Percentiles rank a stretch among this genome's conserved stretches.
Evolutionary conservation across 2,797 vertebrate genomes (phyloP).

Genomic region (Pantherophis vulpinus): DNA sequence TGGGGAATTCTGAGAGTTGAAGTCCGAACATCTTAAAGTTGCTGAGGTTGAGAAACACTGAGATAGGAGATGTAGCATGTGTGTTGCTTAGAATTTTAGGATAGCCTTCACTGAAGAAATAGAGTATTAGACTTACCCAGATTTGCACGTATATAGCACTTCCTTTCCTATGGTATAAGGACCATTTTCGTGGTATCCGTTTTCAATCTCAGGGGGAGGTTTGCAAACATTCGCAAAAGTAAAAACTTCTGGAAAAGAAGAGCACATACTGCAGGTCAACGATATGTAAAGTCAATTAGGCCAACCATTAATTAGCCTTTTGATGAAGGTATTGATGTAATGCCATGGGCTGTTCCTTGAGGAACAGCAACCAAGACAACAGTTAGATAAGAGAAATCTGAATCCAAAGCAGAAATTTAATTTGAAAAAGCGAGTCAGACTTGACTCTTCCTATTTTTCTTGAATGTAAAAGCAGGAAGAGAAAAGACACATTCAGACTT

Average conservation of each 20-base stretch:
- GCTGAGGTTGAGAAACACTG: neutral
- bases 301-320: neutral
- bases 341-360: neutral
- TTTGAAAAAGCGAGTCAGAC: neutral
- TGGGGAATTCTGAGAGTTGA: neutral
- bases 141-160: constrained; percentile 75
- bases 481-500: neutral
- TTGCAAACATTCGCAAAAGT: constrained; percentile 46
- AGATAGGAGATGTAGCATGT: neutral
- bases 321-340: neutral
- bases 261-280: neutral
- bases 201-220: constrained; percentile 66
- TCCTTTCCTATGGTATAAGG: constrained; percentile 62
- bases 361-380: neutral
- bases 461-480: neutral
- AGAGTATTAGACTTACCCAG: constrained; percentile 71
- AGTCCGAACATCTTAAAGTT: neutral
- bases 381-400: neutral
- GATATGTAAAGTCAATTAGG: neutral
- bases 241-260: constrained; percentile 48
- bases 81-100: neutral
- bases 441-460: neutral
- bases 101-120: neutral
- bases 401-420: neutral
- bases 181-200: constrained; percentile 69